A percentile compares a stretch with the other conserved stretches of the same genome.
Evolutionary conservation across 2,888 invertebrate genomes (phyloP).

Genomic region (Silvanus unidentatus): DNA sequence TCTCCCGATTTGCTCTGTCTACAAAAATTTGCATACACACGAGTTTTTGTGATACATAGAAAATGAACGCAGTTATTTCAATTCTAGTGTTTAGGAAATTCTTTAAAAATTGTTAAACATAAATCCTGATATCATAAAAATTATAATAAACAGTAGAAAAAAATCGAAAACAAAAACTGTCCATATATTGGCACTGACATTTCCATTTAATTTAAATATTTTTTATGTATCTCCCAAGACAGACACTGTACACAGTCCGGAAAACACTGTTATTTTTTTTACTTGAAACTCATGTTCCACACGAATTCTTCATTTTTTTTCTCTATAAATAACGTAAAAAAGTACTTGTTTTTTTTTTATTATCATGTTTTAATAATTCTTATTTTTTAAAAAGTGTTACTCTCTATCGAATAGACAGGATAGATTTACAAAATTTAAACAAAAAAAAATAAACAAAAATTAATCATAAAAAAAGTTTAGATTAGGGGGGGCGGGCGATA

Average conservation of each 20-base stretch:
- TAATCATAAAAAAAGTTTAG: conserved; percentile 3
- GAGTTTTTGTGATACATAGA: no score
- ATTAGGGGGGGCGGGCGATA: background rate
- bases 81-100: background rate
- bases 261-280: background rate
- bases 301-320: background rate
- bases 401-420: background rate
- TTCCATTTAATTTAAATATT: background rate
- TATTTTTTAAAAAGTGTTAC: conserved; percentile 13
- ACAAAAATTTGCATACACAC: no score
- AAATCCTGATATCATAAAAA: no score
- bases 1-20: no score
- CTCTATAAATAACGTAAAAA: no score
- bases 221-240: background rate
- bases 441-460: conserved; percentile 3
- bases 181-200: conserved; percentile 5
- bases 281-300: conserved; percentile 3
- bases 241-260: conserved; percentile 5
- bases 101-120: no score
- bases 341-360: background rate
- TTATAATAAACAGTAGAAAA: conserved; percentile 3
- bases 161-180: conserved; percentile 1
- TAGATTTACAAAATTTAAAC: background rate
- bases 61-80: conserved; percentile 1
- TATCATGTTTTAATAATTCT: conserved; percentile 1